Percentiles rank a stretch among this genome's conserved stretches.
Evolutionary conservation across 1,140 invertebrate genomes (phyloP).

Genomic region (Philopotamus ludificatus): DNA sequence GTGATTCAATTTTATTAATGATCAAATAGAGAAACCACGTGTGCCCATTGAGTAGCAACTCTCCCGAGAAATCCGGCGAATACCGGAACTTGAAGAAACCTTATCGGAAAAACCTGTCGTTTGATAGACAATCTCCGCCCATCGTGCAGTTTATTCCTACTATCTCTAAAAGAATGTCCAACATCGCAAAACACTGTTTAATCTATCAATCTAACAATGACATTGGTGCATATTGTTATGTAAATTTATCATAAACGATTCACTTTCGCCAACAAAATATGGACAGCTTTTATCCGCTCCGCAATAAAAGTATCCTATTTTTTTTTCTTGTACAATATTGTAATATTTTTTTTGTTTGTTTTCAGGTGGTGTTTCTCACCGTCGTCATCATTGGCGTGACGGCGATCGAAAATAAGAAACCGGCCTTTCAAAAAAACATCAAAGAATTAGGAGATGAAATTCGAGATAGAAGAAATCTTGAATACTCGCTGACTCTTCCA

Average conservation of each 20-base stretch:
- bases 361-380: conserved; percentile 55
- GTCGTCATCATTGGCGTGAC: conserved; percentile 52
- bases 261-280: no score
- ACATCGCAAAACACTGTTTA: no score
- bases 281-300: no score
- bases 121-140: conserved; percentile 11
- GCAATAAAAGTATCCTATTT: no score
- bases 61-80: conserved; percentile 25
- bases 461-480: conserved; percentile 57
- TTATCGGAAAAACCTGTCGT: conserved; percentile 23
- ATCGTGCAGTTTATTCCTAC: conserved; percentile 2
- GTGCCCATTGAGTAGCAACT: conserved; percentile 24
- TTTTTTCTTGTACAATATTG: no score
- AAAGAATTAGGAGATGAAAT: conserved; percentile 50
- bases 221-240: no score
- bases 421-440: conserved; percentile 54
- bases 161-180: conserved; percentile 25
- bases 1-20: no score
- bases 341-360: conserved; percentile 48
- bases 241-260: no score
- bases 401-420: conserved; percentile 51
- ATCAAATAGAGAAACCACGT: conserved; percentile 12
- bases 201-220: no score
- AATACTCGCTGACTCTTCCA: conserved; percentile 57
- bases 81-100: conserved; percentile 18